Conservation (phyloP, 2,797 vertebrate species). For the Crocidura indochinensis region DNA sequence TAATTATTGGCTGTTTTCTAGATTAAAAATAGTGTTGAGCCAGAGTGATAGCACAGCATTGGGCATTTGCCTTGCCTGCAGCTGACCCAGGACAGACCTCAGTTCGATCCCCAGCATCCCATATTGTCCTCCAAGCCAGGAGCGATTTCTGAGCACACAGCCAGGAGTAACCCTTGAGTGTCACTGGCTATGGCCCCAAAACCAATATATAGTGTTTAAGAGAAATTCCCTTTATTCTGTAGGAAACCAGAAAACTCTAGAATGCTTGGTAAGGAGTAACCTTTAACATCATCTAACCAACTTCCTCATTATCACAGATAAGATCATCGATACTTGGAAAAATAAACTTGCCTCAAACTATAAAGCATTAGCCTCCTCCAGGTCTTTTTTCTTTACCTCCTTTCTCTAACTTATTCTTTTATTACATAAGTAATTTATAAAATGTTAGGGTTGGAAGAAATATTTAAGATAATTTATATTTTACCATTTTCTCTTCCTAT, state of each 20-base stretch:
- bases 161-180: no score
- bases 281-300: slow-evolving; percentile 20
- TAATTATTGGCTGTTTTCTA: neutral
- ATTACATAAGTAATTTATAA: neutral
- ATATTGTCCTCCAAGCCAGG: no score
- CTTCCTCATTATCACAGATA: slow-evolving; percentile 38
- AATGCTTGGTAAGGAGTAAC: neutral
- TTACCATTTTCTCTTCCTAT: neutral
- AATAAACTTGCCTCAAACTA: neutral
- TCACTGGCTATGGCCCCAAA: neutral
- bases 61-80: no score
- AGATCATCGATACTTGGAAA: slow-evolving; percentile 25
- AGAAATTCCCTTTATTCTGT: slow-evolving; percentile 23
- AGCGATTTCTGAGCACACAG: no score
- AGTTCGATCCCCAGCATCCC: no score
- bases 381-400: neutral
- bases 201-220: slow-evolving; percentile 9
- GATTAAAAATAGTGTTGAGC: neutral
- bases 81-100: no score
- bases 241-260: slow-evolving; percentile 30
- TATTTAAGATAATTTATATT: slow-evolving; percentile 35
- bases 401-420: neutral
- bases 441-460: slow-evolving; percentile 34
- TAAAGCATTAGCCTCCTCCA: neutral
- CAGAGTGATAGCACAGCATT: no score